phyloP scores from a whole-genome alignment of 2,797 vertebrate genomes.

The Peromyscus eremicus region DNA sequence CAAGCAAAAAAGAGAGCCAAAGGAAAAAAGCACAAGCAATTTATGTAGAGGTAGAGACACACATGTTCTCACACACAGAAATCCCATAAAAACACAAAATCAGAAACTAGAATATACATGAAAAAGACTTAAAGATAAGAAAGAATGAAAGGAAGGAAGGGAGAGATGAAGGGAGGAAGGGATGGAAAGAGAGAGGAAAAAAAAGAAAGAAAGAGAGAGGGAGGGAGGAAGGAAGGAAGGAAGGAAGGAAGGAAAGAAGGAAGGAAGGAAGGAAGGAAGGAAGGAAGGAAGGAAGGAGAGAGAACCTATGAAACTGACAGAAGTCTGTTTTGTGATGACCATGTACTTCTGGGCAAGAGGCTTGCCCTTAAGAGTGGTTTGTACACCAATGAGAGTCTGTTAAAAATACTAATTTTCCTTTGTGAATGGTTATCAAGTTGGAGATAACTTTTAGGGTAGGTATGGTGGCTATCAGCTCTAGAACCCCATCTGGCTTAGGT shows the following conservation, averaged over 20 bases:
- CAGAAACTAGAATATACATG: not conserved
- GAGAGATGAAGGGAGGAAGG: too few relatives aligned
- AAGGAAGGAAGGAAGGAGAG: too few relatives aligned
- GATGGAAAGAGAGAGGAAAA: too few relatives aligned
- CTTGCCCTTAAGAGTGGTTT: not conserved
- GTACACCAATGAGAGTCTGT: not conserved
- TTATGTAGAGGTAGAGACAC: not conserved
- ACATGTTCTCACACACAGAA: not conserved
- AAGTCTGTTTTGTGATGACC: not conserved
- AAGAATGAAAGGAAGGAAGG: not conserved
- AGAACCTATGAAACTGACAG: not conserved
- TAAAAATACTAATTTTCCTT: not conserved
- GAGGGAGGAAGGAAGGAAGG: too few relatives aligned
- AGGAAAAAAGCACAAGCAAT: not conserved
- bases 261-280: too few relatives aligned
- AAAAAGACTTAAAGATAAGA: not conserved
- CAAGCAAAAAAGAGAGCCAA: not conserved
- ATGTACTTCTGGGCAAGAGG: not conserved
- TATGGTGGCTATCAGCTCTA: not conserved
- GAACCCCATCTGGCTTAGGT: not conserved
- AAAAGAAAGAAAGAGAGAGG: too few relatives aligned
- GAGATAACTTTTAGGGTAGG: not conserved
- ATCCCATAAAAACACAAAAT: not conserved
- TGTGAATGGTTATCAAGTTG: not conserved
- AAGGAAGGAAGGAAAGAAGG: too few relatives aligned